Base-by-base conservation (phyloP, 2,797 vertebrate species). In the Tauraco hartlaubi region DNA sequence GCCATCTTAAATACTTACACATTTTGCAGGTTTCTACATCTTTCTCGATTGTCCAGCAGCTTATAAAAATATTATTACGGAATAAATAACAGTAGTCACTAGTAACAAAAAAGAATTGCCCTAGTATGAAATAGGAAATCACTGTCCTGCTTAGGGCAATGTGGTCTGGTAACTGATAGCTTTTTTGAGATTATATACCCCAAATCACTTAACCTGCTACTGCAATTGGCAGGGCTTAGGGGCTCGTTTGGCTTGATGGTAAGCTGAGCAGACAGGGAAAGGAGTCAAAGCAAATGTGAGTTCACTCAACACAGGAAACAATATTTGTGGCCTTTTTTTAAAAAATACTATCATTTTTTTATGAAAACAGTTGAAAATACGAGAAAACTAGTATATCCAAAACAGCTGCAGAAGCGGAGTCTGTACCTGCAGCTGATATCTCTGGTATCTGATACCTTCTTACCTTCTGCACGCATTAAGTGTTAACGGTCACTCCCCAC, bases 391-490 rank as follows among this genome's bases (percentile, higher is more conserved):
- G 13, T 35, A 25, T 48, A 77, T n/a, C 28, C 41, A 51, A 13
- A 29, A 15, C 6, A 87, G 61, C 9, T 79, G 12, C 48, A 82
- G 73, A 62, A 71, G 31, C 29, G 11, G 22, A 43, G 4, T 37
- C 49, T 25, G 18, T 48, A 9, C 10, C 52, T 75, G 21, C 58
- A 88, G 21, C 29, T 75, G 17, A 5, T 66, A 31, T 48, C 35
- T 58, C 55, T 63, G 17, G 28, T 5, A 26, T 35, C 33, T 35
- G 11, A 0, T 20, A 22, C 26, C 52, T 48, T 77, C 26, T 37
- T 11, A 29, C 33, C n/a, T 56, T 58, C n/a, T 72, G 9, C 26
- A 4, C 4, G 6, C 0, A 6, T 0, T 25, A 13, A 23, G 22
- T 33, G 17, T 16, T 67, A 35, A 37, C 1, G 11, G 11, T 48